Conservation (phyloP, 2,888 invertebrate species). For the Cenopis cana region DNA sequence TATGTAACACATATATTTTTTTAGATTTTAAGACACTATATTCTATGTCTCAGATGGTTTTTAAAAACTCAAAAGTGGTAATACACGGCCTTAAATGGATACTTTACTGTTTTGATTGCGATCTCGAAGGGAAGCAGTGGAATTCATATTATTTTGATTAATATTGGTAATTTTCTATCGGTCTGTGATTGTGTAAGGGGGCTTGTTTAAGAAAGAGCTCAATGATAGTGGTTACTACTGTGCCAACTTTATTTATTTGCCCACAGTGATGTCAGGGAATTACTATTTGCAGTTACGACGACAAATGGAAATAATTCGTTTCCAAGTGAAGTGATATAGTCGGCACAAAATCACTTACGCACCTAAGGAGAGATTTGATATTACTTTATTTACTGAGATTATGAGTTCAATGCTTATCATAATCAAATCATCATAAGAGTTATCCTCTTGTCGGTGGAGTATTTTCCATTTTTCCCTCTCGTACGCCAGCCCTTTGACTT, state of each 20-base stretch:
- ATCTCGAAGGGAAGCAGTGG: slow-evolving; percentile 41
- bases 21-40: no score
- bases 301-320: slow-evolving; percentile 33
- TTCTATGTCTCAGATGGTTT: no score
- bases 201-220: slow-evolving; percentile 31
- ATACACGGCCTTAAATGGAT: no score
- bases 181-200: slow-evolving; percentile 38
- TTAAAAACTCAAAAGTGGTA: no score
- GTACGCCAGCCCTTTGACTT: no score
- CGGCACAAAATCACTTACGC: slow-evolving; percentile 21
- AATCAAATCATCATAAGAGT: no score
- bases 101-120: slow-evolving; percentile 43
- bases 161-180: slow-evolving; percentile 43
- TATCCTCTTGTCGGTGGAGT: no score
- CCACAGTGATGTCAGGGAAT: slow-evolving; percentile 26
- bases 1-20: no score
- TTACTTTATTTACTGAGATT: neutral
- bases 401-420: neutral
- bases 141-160: slow-evolving; percentile 45
- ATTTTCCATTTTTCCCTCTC: no score
- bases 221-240: slow-evolving; percentile 30
- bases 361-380: neutral
- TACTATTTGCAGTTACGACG: slow-evolving; percentile 31
- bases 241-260: slow-evolving; percentile 36
- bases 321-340: slow-evolving; percentile 16